phyloP scores from a whole-genome alignment of 2,113 vertebrate species.

The Bothrops jararaca region DNA sequence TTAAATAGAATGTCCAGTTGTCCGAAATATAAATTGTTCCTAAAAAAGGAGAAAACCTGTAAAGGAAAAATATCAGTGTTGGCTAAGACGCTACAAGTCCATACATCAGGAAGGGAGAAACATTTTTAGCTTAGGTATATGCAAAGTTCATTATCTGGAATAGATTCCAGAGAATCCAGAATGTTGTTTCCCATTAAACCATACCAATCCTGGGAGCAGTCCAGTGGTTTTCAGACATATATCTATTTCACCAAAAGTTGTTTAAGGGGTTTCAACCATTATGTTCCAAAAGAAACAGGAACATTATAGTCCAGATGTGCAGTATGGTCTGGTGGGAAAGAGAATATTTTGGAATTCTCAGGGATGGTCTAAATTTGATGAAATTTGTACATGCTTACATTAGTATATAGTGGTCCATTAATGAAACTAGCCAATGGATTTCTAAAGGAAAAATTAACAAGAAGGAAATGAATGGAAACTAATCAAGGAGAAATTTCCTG shows the following conservation, averaged over 20 bases:
- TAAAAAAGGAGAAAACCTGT: not conserved
- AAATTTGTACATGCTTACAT: not conserved
- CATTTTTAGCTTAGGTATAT: not conserved
- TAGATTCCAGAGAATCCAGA: not conserved
- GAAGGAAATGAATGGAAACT: not conserved
- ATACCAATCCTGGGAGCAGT: not conserved
- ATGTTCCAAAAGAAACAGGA: not conserved
- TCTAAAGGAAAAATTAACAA: not conserved
- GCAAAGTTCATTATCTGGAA: not conserved
- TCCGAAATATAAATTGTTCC: not conserved
- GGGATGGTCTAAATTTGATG: not conserved
- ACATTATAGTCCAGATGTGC: not conserved
- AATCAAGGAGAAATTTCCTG: not conserved
- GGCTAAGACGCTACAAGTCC: not conserved
- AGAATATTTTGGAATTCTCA: not conserved
- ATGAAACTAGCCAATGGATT: not conserved
- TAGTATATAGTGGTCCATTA: not conserved
- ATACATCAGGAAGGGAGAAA: not conserved
- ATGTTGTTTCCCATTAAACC: not conserved
- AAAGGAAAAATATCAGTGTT: not conserved
- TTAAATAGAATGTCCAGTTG: not conserved
- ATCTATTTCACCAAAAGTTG: not conserved
- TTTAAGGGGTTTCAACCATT: not conserved
- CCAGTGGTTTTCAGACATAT: not conserved
- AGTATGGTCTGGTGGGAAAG: not conserved